Conservation (phyloP, 2,888 invertebrate genomes). For the Elegia similella region DNA sequence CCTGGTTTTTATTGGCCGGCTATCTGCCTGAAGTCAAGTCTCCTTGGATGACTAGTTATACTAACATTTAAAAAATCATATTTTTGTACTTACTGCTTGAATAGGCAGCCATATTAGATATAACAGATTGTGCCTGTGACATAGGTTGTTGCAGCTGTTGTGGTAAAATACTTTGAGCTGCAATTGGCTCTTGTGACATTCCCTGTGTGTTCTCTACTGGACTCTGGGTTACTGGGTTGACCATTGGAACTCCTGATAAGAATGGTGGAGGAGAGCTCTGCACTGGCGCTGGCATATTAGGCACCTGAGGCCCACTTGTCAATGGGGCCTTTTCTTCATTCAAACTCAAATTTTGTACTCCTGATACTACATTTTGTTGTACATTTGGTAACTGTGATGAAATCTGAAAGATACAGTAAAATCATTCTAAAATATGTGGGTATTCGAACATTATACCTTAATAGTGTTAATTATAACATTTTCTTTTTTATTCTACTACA, state of each 20-base stretch:
- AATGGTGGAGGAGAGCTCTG: constrained; percentile 65
- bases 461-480: too few species aligned
- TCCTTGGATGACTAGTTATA: neutral
- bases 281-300: constrained; percentile 36
- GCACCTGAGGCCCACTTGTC: constrained; percentile 40
- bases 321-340: constrained; percentile 56
- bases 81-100: constrained; percentile 70
- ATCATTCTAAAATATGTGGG: neutral
- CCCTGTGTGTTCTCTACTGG: constrained; percentile 5
- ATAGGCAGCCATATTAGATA: constrained; percentile 72
- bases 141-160: constrained; percentile 40
- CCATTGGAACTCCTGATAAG: constrained; percentile 76
- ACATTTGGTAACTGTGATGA: constrained; percentile 37
- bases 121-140: constrained; percentile 63
- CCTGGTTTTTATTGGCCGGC: too few species aligned
- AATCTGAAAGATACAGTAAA: constrained; percentile 40
- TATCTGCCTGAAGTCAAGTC: too few species aligned
- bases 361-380: constrained; percentile 46
- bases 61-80: neutral
- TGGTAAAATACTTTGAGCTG: constrained; percentile 19
- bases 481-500: too few species aligned
- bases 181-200: constrained; percentile 10
- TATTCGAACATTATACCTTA: too few species aligned
- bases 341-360: constrained; percentile 53
- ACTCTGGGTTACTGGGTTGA: constrained; percentile 60